Conservation (phyloP, 2,888 invertebrate genomes). For the Micoletzkya japonica region DNA sequence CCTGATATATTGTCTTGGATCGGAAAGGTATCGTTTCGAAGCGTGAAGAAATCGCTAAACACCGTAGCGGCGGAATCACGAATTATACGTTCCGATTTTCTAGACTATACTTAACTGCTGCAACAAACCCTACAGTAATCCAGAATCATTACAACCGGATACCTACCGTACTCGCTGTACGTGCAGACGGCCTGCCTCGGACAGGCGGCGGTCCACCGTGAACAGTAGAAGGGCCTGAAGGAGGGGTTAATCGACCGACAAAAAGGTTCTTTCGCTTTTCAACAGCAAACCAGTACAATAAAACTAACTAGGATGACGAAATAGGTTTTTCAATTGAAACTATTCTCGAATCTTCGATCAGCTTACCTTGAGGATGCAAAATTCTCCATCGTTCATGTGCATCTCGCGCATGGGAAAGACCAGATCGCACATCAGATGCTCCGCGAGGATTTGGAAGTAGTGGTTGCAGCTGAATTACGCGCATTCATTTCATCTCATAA, state of each 20-base stretch:
- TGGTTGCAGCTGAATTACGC: constrained; percentile 46
- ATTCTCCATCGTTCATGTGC: constrained; percentile 54
- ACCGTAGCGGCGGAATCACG: too few species aligned
- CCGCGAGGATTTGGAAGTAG: constrained; percentile 48
- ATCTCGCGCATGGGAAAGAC: constrained; percentile 54
- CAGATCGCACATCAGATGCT: constrained; percentile 51
- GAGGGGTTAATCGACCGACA: not conserved
- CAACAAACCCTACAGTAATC: not conserved
- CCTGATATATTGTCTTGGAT: too few species aligned
- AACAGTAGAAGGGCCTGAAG: constrained; percentile 45
- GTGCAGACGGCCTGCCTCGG: constrained; percentile 44
- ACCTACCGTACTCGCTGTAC: constrained; percentile 39
- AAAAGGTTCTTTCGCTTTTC: not conserved
- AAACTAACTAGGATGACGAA: too few species aligned
- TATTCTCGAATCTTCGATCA: not conserved
- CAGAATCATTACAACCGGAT: not conserved
- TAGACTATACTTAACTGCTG: too few species aligned
- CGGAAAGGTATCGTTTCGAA: too few species aligned
- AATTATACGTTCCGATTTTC: too few species aligned
- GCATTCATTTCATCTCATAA: not conserved
- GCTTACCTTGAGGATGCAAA: constrained; percentile 43
- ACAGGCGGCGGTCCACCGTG: constrained; percentile 47
- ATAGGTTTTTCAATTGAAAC: not conserved
- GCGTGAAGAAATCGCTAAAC: too few species aligned
- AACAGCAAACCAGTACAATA: not conserved